phyloP scores from a whole-genome alignment of 1,140 invertebrate genomes.

The Drosophila albomicans region DNA sequence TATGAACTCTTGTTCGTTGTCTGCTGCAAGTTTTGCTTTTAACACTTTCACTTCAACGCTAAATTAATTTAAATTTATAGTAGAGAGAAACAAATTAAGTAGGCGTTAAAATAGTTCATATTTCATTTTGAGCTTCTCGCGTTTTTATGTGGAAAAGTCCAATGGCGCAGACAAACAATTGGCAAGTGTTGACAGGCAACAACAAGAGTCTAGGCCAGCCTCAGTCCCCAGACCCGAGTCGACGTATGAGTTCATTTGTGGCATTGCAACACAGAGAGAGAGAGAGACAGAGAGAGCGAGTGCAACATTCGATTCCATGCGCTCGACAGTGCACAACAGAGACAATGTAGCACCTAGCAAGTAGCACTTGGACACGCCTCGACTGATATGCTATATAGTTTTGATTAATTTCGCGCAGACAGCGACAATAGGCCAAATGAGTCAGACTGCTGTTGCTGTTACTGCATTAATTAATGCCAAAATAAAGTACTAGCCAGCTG shows the following conservation, averaged over 20 bases:
- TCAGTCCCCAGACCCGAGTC: too few relatives aligned
- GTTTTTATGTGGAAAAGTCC: constrained; percentile 65
- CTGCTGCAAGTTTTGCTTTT: constrained; percentile 11
- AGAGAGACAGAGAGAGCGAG: not conserved
- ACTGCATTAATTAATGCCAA: constrained; percentile 21
- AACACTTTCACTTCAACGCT: constrained; percentile 79
- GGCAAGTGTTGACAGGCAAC: constrained; percentile 75
- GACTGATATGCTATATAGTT: constrained; percentile 40
- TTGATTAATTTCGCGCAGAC: constrained; percentile 77
- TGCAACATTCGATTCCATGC: not conserved
- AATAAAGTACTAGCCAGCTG: not conserved
- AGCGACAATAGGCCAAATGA: constrained; percentile 77
- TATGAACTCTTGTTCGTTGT: too few relatives aligned
- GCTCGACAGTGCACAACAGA: constrained; percentile 21
- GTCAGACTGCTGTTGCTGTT: constrained; percentile 29
- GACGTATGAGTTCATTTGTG: not conserved
- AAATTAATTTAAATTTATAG: constrained; percentile 82
- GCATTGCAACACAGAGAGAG: not conserved
- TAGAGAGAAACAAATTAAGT: constrained; percentile 74
- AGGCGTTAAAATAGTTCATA: constrained; percentile 85
- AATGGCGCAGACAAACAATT: constrained; percentile 75
- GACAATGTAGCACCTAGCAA: constrained; percentile 45
- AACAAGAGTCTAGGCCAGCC: constrained; percentile 7
- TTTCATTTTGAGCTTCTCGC: constrained; percentile 66
- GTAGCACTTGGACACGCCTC: constrained; percentile 46